phyloP scores from a whole-genome alignment of 1,140 invertebrate genomes.

The Drosophila subobscura region DNA sequence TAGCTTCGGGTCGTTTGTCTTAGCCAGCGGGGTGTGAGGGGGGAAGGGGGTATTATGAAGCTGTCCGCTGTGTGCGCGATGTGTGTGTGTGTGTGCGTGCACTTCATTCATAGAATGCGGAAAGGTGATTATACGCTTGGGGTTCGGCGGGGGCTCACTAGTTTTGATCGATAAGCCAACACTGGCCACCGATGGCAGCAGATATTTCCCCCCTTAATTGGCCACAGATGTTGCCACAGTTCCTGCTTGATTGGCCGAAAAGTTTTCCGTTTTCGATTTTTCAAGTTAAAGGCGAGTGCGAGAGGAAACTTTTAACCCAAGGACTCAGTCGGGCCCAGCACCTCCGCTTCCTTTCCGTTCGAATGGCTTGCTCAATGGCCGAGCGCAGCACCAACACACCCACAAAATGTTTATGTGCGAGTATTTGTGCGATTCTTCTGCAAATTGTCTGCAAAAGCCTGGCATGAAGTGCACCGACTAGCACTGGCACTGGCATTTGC shows the following conservation, averaged over 20 bases:
- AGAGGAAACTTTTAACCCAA: constrained; percentile 11
- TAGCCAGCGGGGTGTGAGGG: constrained; percentile 23
- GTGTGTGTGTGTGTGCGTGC: constrained; percentile 22
- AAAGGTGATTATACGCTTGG: constrained; percentile 73
- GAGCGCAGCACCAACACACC: constrained; percentile 19
- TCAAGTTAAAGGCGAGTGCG: constrained; percentile 18
- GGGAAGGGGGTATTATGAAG: constrained; percentile 41
- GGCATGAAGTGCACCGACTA: constrained; percentile 37
- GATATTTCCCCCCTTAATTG: constrained; percentile 55
- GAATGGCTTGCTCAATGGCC: constrained; percentile 66
- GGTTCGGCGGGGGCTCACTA: constrained; percentile 22
- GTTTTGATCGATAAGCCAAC: constrained; percentile 60
- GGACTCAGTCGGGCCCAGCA: constrained; percentile 5
- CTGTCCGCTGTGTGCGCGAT: constrained; percentile 33
- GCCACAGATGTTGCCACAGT: constrained; percentile 30
- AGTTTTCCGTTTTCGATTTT: constrained; percentile 3
- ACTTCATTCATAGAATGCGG: constrained; percentile 66
- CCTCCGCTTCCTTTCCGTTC: constrained; percentile 63
- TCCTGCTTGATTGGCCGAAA: constrained; percentile 41
- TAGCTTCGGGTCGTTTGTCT: constrained; percentile 67
- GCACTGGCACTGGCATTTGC: constrained; percentile 30
- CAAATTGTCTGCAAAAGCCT: constrained; percentile 71
- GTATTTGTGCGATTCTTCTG: constrained; percentile 66
- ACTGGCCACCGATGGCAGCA: constrained; percentile 3
- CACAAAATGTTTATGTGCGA: constrained; percentile 30